These are phyloP conservation scores for Drosophila kanapiae DNA, from an alignment of 1,140 invertebrate species.

Conservation along the genomic window DNA sequence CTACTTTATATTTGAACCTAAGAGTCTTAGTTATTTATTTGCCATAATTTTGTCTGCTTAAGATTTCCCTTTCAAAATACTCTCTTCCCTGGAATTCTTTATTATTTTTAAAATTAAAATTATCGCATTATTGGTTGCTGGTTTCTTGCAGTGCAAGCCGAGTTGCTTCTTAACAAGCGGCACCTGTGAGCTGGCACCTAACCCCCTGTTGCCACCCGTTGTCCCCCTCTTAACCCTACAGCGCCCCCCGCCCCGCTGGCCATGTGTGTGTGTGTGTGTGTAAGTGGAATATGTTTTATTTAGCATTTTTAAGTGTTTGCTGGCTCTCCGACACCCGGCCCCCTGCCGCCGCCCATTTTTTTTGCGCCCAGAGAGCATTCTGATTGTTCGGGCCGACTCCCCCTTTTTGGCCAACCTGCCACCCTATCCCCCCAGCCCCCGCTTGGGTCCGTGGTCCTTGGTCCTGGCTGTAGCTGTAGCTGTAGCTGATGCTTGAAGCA, in stretches of 20 bases:
- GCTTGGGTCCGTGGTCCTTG: constrained; percentile 17
- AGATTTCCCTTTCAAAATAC: no score
- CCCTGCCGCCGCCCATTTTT: not conserved
- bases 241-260: no score
- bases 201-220: constrained; percentile 15
- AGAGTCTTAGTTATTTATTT: no score
- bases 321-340: constrained; percentile 43
- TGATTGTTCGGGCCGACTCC: constrained; percentile 42
- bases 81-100: no score
- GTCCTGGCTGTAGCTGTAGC: constrained; percentile 36
- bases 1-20: no score
- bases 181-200: constrained; percentile 76
- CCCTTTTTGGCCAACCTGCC: no score
- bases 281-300: constrained; percentile 84
- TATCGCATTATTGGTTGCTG: no score
- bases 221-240: constrained; percentile 6
- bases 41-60: no score
- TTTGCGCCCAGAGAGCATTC: constrained; percentile 26
- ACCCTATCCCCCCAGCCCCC: no score
- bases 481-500: constrained; percentile 75
- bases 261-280: constrained; percentile 41
- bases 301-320: constrained; percentile 84
- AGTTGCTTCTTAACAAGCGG: constrained; percentile 76
- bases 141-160: constrained; percentile 19
- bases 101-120: no score